Evolutionary conservation across 1,140 invertebrate genomes (phyloP).

Genomic region (Aphis gossypii): DNA sequence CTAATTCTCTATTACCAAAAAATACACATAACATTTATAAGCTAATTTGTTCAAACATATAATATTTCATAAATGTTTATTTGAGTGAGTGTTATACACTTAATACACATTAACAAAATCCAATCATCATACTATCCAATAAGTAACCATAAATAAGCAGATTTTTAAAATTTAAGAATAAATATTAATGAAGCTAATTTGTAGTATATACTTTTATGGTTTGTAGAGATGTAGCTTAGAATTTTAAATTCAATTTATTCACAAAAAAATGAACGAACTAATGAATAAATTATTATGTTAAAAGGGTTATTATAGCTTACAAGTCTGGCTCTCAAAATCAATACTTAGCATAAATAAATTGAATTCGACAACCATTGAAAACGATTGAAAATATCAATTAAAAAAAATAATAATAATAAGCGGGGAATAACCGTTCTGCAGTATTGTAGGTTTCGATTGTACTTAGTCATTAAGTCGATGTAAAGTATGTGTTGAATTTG

Average conservation of each 20-base stretch:
- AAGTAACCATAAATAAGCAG: too few relatives aligned
- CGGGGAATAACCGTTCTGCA: background rate
- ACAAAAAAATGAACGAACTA: background rate
- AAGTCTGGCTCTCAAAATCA: background rate
- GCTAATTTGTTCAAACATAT: too few relatives aligned
- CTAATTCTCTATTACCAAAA: too few relatives aligned
- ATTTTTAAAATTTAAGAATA: too few relatives aligned
- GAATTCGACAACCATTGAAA: background rate
- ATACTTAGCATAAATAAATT: background rate
- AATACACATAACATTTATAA: too few relatives aligned
- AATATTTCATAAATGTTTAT: too few relatives aligned
- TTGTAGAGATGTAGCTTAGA: background rate
- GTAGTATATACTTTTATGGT: too few relatives aligned
- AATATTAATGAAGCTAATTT: too few relatives aligned
- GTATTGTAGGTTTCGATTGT: background rate
- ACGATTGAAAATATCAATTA: background rate
- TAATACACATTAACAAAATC: too few relatives aligned
- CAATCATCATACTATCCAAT: too few relatives aligned
- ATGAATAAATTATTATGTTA: conserved; percentile 17
- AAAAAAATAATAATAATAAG: background rate
- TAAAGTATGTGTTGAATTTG: background rate
- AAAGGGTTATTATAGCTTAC: background rate
- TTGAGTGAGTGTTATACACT: too few relatives aligned
- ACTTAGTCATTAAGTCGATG: background rate
- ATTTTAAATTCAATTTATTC: background rate